Evolutionary conservation across 2,113 vertebrate species (phyloP).

Genomic region (Melanostigma gelatinosum): DNA sequence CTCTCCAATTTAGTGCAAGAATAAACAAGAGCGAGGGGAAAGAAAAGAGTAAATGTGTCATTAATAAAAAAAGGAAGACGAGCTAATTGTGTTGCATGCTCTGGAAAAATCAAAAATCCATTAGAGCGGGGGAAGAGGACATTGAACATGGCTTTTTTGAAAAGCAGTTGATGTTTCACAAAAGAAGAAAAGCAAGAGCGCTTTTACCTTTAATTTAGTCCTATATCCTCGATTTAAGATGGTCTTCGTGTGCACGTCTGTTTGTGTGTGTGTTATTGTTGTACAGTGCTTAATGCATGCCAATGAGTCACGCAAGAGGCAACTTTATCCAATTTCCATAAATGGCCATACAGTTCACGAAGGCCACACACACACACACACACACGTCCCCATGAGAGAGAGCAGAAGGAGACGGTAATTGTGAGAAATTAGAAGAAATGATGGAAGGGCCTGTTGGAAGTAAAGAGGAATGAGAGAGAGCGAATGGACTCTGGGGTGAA

Average conservation of each 20-base stretch:
- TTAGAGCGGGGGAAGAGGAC: constrained; percentile 87
- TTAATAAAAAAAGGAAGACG: constrained; percentile 88
- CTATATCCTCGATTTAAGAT: constrained; percentile 77
- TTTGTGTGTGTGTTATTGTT: constrained; percentile 56
- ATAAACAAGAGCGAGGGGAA: constrained; percentile 74
- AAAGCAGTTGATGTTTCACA: constrained; percentile 82
- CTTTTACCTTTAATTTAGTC: constrained; percentile 90
- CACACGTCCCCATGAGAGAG: constrained; percentile 17
- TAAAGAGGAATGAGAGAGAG: constrained; percentile 55
- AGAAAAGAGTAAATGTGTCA: constrained; percentile 89
- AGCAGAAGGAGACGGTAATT: constrained; percentile 71
- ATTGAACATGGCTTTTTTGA: constrained; percentile 85
- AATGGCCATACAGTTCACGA: constrained; percentile 89
- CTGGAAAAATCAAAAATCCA: constrained; percentile 97
- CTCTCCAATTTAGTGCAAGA: constrained; percentile 69
- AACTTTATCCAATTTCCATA: constrained; percentile 97
- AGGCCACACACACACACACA: constrained; percentile 78
- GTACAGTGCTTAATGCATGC: constrained; percentile 90
- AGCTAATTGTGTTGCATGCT: constrained; percentile 93
- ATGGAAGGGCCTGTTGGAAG: constrained; percentile 58
- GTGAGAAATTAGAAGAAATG: constrained; percentile 73
- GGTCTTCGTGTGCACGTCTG: constrained; percentile 48
- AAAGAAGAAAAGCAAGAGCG: constrained; percentile 79
- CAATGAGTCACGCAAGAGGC: constrained; percentile 88
- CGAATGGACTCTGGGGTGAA: constrained; percentile 60